Evolutionary conservation across 2,888 invertebrate species (phyloP).

Genomic region (Drosophila greeni): DNA sequence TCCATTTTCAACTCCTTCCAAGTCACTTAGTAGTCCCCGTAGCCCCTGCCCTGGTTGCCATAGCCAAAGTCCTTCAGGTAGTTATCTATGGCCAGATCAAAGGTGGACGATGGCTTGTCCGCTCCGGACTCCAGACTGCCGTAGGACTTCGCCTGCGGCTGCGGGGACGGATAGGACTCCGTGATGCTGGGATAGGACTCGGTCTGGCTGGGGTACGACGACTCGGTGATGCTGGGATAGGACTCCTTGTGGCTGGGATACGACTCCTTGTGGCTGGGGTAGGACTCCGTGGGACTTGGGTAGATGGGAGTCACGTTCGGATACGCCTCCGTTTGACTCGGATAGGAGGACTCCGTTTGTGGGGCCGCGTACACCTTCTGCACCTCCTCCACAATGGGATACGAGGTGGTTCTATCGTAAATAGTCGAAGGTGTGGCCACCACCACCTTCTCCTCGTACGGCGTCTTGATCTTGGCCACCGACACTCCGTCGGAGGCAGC

Average conservation of each 20-base stretch:
- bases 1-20: not conserved
- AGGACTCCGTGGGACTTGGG: constrained; percentile 26
- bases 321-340: constrained; percentile 33
- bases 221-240: constrained; percentile 31
- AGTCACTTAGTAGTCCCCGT: constrained; percentile 48
- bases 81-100: constrained; percentile 65
- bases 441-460: constrained; percentile 50
- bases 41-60: constrained; percentile 59
- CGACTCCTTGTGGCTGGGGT: constrained; percentile 36
- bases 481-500: constrained; percentile 26
- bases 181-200: constrained; percentile 43
- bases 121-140: constrained; percentile 33
- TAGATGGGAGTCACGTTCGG: constrained; percentile 39
- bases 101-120: constrained; percentile 53
- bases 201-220: constrained; percentile 39
- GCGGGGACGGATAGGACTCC: constrained; percentile 41
- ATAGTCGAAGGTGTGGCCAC: constrained; percentile 53
- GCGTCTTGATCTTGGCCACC: constrained; percentile 59
- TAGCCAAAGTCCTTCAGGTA: constrained; percentile 67
- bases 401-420: constrained; percentile 38
- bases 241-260: constrained; percentile 44
- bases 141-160: constrained; percentile 46
- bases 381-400: constrained; percentile 26
- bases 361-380: constrained; percentile 6
- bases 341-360: not conserved